A percentile compares a stretch with the other conserved stretches of the same genome.
These are phyloP conservation scores for Cromileptes altivelis DNA, from an alignment of 2,113 vertebrate genomes.

Conservation along the genomic window DNA sequence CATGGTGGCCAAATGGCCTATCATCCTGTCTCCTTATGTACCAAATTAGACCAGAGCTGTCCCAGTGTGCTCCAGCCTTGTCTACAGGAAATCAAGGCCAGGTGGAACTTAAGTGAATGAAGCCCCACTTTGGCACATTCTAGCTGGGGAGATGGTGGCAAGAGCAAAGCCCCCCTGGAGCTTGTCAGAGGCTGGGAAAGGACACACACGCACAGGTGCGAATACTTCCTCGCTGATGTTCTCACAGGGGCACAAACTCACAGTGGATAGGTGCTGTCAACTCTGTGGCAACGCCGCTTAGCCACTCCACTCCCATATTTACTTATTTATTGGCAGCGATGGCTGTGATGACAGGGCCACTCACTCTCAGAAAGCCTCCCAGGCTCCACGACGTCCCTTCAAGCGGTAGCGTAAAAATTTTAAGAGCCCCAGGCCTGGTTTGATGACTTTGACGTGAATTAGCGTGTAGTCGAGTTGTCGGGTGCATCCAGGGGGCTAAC, in stretches of 20 bases:
- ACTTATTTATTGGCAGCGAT: conserved; percentile 82
- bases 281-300: conserved; percentile 60
- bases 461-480: conserved; percentile 81
- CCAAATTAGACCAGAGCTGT: conserved; percentile 76
- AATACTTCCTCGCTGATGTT: conserved; percentile 63
- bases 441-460: conserved; percentile 82
- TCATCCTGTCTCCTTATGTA: conserved; percentile 69
- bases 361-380: conserved; percentile 79
- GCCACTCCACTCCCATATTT: conserved; percentile 69
- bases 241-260: conserved; percentile 40
- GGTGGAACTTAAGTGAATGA: conserved; percentile 80
- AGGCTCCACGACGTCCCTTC: conserved; percentile 68
- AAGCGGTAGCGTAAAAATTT: conserved; percentile 76
- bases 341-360: conserved; percentile 80
- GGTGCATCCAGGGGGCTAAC: conserved; percentile 85
- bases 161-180: conserved; percentile 58
- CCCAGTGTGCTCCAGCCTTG: conserved; percentile 76
- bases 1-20: conserved; percentile 76
- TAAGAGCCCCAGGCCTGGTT: conserved; percentile 78
- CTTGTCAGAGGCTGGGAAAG: conserved; percentile 38
- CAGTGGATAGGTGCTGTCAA: conserved; percentile 63
- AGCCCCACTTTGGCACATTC: conserved; percentile 79
- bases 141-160: conserved; percentile 64
- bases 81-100: conserved; percentile 82
- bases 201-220: conserved; percentile 43